phyloP scores from a whole-genome alignment of 2,888 invertebrate genomes.

The Cataglyphis rosenhaueri region DNA sequence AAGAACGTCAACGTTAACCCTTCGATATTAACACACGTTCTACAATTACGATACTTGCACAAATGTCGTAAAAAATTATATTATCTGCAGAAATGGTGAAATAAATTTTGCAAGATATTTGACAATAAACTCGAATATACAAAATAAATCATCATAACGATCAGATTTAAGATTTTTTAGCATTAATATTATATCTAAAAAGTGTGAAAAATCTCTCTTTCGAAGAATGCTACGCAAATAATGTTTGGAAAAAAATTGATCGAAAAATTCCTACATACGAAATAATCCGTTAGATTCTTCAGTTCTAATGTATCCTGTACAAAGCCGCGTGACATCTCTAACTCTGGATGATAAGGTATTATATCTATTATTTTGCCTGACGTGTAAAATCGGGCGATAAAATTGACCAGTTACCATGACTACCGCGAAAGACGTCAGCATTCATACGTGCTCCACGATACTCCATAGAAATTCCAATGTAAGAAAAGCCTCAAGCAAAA shows the following conservation, averaged over 20 bases:
- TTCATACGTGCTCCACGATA: conserved; percentile 13
- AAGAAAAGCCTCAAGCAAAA: conserved; percentile 8
- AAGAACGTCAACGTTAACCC: neutral
- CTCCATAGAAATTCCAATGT: conserved; percentile 18
- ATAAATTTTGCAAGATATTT: neutral
- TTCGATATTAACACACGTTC: neutral
- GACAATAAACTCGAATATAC: neutral
- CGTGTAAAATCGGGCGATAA: conserved; percentile 42
- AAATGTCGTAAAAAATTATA: neutral
- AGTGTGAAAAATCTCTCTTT: neutral
- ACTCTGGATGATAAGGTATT: neutral
- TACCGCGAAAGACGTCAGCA: conserved; percentile 44
- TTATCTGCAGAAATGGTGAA: neutral
- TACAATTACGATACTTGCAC: neutral
- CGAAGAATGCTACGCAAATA: neutral
- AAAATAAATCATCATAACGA: neutral
- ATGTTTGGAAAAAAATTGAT: neutral
- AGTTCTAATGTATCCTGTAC: neutral
- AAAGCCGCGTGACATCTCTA: neutral
- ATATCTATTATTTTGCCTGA: conserved; percentile 41
- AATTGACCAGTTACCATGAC: conserved; percentile 56
- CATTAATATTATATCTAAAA: neutral
- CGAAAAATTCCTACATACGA: neutral
- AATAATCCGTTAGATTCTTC: neutral
- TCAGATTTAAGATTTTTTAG: neutral